Evolutionary conservation across 2,113 vertebrate genomes (phyloP).

Genomic region (Cranoglanis bouderius): DNA sequence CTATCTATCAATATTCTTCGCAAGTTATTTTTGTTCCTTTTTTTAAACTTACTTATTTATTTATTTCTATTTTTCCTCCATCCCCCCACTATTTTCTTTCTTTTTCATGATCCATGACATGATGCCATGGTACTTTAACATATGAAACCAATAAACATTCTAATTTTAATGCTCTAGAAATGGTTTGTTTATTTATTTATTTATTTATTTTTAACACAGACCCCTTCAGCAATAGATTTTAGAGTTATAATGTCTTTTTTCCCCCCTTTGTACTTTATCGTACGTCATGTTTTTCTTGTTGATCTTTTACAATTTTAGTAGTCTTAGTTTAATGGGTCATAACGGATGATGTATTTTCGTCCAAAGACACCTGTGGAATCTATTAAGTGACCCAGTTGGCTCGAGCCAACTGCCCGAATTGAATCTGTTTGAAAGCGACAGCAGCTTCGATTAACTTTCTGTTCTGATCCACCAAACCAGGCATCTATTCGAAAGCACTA

Average conservation of each 20-base stretch:
- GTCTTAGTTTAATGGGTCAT: not conserved
- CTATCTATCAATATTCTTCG: not conserved
- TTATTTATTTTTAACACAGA: no score
- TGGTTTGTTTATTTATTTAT: no score
- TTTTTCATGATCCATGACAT: no score
- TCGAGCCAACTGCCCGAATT: no score
- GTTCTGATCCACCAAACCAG: not conserved
- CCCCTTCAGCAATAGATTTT: no score
- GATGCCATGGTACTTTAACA: no score
- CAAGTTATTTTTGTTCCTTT: not conserved
- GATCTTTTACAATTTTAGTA: no score
- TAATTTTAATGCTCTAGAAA: not conserved
- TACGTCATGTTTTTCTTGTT: not conserved
- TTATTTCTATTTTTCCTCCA: no score
- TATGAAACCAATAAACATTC: not conserved
- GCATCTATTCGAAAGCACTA: not conserved
- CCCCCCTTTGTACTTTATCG: not conserved
- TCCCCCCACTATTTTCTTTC: no score
- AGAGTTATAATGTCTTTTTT: not conserved
- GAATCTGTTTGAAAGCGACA: no score
- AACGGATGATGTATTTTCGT: not conserved
- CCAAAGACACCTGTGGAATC: not conserved
- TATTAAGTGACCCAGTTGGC: not conserved
- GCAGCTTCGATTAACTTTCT: not conserved
- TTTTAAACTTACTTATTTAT: no score